phyloP scores from a whole-genome alignment of 1,140 invertebrate species.

The Hycleus phaleratus region DNA sequence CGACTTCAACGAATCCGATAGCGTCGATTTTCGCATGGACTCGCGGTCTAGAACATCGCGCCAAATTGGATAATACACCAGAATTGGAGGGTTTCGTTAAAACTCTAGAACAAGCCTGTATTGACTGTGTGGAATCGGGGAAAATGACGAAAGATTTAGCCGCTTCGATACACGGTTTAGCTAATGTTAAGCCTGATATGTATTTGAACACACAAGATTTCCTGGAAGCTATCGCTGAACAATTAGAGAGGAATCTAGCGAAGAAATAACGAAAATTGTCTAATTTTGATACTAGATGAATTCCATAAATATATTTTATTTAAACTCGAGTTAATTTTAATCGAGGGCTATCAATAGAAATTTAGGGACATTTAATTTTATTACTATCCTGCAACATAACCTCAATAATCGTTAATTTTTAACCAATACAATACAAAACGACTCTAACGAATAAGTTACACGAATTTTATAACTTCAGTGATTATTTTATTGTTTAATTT shows the following conservation, averaged over 20 bases:
- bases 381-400: no score
- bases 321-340: neutral
- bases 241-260: conserved; percentile 48
- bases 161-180: conserved; percentile 74
- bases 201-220: conserved; percentile 83
- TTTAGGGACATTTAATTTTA: no score
- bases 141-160: conserved; percentile 89
- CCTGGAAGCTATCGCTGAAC: conserved; percentile 70
- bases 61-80: conserved; percentile 69
- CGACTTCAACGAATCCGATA: conserved; percentile 84
- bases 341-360: no score
- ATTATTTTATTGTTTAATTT: no score
- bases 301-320: neutral
- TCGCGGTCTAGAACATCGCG: conserved; percentile 72
- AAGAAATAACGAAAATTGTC: neutral
- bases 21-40: conserved; percentile 93
- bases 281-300: neutral
- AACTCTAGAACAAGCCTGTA: conserved; percentile 59
- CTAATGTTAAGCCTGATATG: conserved; percentile 69
- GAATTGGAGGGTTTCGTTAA: conserved; percentile 55
- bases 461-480: no score
- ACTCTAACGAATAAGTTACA: no score
- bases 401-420: no score
- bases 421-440: no score
- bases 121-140: conserved; percentile 81